These are phyloP conservation scores for Gulo gulo DNA, from an alignment of 2,113 vertebrate species.

Conservation along the genomic window DNA sequence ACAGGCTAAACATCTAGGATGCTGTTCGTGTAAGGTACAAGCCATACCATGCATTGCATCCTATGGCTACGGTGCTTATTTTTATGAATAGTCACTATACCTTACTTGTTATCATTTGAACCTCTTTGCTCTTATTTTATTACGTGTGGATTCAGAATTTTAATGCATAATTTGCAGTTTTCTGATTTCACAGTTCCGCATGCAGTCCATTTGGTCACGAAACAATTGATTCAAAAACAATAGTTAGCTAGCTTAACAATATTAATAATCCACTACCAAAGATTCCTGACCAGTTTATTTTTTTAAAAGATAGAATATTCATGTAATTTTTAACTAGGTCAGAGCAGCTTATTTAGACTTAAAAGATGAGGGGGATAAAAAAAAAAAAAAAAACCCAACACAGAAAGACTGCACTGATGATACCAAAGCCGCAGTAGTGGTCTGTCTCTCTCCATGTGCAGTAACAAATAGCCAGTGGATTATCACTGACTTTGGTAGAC, in stretches of 20 bases:
- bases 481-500: background rate
- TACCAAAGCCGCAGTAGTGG: background rate
- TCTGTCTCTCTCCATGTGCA: background rate
- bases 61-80: background rate
- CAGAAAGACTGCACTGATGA: background rate
- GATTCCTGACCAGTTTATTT: background rate
- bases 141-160: background rate
- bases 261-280: background rate
- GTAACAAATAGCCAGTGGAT: background rate
- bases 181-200: background rate
- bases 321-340: background rate
- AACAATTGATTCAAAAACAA: background rate
- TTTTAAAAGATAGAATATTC: background rate
- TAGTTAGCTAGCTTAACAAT: background rate
- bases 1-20: background rate
- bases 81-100: background rate
- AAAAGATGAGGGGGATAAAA: background rate
- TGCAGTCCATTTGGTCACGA: background rate
- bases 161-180: background rate
- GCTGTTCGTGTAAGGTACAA: background rate
- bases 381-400: background rate
- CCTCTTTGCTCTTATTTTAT: background rate
- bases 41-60: background rate
- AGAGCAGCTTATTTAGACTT: background rate
- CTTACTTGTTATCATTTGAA: background rate